phyloP scores from a whole-genome alignment of 2,797 vertebrate species.

The Acomys russatus region DNA sequence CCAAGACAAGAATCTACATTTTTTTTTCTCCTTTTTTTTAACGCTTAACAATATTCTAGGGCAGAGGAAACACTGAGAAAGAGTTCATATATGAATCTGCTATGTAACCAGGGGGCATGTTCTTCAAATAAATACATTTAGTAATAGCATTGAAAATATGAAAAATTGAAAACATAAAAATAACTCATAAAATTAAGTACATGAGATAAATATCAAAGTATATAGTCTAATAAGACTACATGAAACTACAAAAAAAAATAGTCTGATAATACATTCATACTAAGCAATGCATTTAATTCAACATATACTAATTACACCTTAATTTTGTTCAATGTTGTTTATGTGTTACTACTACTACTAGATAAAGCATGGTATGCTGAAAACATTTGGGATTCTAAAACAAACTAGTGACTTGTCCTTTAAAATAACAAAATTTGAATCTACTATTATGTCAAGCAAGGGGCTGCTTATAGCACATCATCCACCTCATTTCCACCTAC shows the following conservation, averaged over 20 bases:
- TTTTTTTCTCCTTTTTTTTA: not conserved
- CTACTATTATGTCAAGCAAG: not conserved
- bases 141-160: slow-evolving; percentile 6
- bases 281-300: not conserved
- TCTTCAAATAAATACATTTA: slow-evolving; percentile 50
- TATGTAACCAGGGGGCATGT: not conserved
- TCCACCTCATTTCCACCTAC: not conserved
- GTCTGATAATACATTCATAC: not conserved
- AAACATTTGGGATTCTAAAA: slow-evolving; percentile 30
- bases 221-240: not conserved
- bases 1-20: not conserved
- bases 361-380: not conserved
- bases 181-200: not conserved
- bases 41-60: not conserved
- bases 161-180: not conserved
- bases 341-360: not conserved
- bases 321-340: not conserved
- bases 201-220: slow-evolving; percentile 57
- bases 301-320: slow-evolving; percentile 5
- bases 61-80: not conserved
- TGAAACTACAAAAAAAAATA: not conserved
- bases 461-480: not conserved
- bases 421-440: slow-evolving; percentile 38
- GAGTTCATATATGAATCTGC: not conserved
- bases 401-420: not conserved